A percentile compares a stretch with the other conserved stretches of the same genome.
phyloP scores from a whole-genome alignment of 2,888 invertebrate species.

The Folsomia manolachei region DNA sequence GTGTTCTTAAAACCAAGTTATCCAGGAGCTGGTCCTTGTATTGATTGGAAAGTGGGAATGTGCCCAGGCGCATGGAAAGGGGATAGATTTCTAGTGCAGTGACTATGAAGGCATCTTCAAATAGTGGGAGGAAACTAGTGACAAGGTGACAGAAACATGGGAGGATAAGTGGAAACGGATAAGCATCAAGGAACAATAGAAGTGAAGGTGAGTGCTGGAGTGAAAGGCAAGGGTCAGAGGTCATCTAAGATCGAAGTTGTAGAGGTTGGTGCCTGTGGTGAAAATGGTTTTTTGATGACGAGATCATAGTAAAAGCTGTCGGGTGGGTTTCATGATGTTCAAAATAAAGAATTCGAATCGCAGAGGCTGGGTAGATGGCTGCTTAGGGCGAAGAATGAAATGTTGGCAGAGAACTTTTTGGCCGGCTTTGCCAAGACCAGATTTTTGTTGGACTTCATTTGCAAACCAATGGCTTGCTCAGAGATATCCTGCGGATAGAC shows the following conservation, averaged over 20 bases:
- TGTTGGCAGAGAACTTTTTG: background rate
- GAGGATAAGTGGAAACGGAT: background rate
- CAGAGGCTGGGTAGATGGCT: background rate
- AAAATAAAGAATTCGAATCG: no score
- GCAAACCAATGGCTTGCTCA: background rate
- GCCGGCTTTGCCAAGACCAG: background rate
- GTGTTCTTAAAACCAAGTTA: background rate
- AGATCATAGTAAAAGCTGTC: background rate
- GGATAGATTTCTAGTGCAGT: background rate
- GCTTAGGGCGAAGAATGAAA: background rate
- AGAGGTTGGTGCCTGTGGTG: background rate
- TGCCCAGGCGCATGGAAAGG: background rate
- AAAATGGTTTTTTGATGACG: background rate
- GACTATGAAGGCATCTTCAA: background rate
- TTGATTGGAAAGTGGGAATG: background rate
- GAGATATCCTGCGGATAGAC: background rate
- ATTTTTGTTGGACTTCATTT: background rate
- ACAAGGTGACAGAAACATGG: background rate
- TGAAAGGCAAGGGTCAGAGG: no score
- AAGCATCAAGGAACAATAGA: background rate
- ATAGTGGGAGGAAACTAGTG: background rate
- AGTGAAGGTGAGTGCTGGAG: no score
- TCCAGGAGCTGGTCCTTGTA: background rate
- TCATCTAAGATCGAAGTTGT: background rate
- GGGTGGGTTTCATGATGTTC: background rate